A percentile compares a stretch with the other conserved stretches of the same genome.
These are phyloP conservation scores for Mythimna lalbum DNA, from an alignment of 2,888 invertebrate species.

Conservation along the genomic window DNA sequence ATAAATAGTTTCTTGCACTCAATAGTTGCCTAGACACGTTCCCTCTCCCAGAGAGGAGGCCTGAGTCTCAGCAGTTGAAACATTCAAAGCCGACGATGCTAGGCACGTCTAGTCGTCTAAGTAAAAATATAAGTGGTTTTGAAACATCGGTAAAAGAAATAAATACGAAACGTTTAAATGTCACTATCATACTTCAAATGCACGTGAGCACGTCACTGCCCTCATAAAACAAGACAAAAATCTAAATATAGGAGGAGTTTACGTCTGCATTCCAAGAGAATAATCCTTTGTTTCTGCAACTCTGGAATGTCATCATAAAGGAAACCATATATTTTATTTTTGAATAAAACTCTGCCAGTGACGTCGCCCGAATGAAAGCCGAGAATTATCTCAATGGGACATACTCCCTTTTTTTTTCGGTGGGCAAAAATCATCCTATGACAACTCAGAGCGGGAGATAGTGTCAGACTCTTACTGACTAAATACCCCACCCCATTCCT, in stretches of 20 bases:
- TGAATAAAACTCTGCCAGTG: background rate
- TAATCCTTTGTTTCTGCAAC: slow-evolving; percentile 47
- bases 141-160: background rate
- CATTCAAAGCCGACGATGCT: no score
- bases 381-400: no score
- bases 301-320: slow-evolving; percentile 2
- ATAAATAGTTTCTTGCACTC: background rate
- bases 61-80: no score
- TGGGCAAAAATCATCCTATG: no score
- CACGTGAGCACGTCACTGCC: slow-evolving; percentile 36
- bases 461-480: no score
- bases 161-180: slow-evolving; percentile 11
- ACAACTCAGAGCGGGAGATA: no score
- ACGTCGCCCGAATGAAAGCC: no score
- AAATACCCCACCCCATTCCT: no score
- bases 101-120: background rate
- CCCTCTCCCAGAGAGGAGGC: no score
- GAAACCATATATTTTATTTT: background rate
- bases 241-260: slow-evolving; percentile 47
- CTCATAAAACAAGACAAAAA: slow-evolving; percentile 50
- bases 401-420: no score
- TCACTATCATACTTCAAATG: slow-evolving; percentile 13
- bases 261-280: slow-evolving; percentile 41
- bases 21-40: background rate
- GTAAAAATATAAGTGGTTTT: slow-evolving; percentile 8